Base-by-base conservation (phyloP, 2,797 vertebrate species). In the Podargus strigoides region DNA sequence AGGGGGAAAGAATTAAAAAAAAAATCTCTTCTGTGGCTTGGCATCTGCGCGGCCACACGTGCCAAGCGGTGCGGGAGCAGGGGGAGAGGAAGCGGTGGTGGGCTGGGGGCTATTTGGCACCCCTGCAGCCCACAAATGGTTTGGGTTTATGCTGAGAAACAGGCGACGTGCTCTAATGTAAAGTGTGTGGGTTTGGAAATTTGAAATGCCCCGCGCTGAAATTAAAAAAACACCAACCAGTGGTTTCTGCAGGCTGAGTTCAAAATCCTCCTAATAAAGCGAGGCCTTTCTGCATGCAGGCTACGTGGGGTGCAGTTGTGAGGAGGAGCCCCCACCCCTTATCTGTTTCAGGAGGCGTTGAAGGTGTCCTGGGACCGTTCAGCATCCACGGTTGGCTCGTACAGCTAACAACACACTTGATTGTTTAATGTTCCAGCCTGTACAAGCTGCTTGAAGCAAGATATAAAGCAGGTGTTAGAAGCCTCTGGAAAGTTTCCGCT, bases 11-110 rank as follows among this genome's bases (percentile, higher is more conserved):
- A n/a, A 19, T 4, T 3, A 13, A 47, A 47, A 9, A 12, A 49
- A 56, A 42, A 18, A 17, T 49, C 23, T 24, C 66, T 96, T 97
- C 79, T 63, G 14, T 21, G 26, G 94, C 91, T 79, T 94, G 95
- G 95, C 96, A 97, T 97, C 97, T 97, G 95, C n/a, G 41, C 62
- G 37, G 63, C 90, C 90, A 55, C 69, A 52, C 79, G 39, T 97
- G 97, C 96, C 96, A 97, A 95, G 95, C 50, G 32, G 76, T 37
- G 67, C 76, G 13, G 79, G 80, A 86, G 44, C 13, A 10, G 34
- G 37, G 85, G 89, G 66, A 83, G 64, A 87, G 90, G 87, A 63
- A 92, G 85, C 44, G 19, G 81, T 27, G 14, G n/a, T 12, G 20
- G 49, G 67, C 72, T 77, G 39, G 66, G 73, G 81, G 90, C 78